Conservation (phyloP, 2,797 vertebrate genomes). For the Catharus ustulatus region DNA sequence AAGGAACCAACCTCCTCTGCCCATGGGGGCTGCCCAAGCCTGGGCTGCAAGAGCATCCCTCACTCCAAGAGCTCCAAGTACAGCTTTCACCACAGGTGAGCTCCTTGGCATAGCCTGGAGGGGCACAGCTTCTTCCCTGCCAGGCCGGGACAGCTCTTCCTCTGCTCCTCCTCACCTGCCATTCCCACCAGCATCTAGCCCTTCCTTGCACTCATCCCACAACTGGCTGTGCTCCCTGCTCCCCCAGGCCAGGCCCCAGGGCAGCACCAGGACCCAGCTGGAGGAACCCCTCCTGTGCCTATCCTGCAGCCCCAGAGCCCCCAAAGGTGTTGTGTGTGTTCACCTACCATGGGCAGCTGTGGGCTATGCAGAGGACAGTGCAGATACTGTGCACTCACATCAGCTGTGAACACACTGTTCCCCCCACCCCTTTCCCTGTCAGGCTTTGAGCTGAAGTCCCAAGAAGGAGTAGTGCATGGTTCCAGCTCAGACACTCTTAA, state of each 20-base stretch:
- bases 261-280: background rate
- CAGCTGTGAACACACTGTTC: background rate
- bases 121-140: background rate
- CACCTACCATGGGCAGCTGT: background rate
- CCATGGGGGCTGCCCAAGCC: constrained; percentile 81
- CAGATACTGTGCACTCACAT: background rate
- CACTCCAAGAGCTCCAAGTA: constrained; percentile 91
- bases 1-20: constrained; percentile 81
- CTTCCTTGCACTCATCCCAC: background rate
- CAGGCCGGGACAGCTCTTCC: accelerated
- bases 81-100: constrained; percentile 95
- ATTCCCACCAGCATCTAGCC: background rate
- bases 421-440: background rate
- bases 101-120: background rate
- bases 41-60: constrained; percentile 87
- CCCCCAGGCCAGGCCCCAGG: background rate
- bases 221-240: background rate
- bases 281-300: background rate
- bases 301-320: background rate
- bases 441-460: background rate
- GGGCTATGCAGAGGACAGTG: accelerated
- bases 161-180: background rate
- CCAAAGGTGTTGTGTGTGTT: background rate
- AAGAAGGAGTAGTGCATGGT: background rate
- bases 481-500: background rate